phyloP scores from a whole-genome alignment of 1,140 invertebrate genomes.

The Heliconius eleuchia region DNA sequence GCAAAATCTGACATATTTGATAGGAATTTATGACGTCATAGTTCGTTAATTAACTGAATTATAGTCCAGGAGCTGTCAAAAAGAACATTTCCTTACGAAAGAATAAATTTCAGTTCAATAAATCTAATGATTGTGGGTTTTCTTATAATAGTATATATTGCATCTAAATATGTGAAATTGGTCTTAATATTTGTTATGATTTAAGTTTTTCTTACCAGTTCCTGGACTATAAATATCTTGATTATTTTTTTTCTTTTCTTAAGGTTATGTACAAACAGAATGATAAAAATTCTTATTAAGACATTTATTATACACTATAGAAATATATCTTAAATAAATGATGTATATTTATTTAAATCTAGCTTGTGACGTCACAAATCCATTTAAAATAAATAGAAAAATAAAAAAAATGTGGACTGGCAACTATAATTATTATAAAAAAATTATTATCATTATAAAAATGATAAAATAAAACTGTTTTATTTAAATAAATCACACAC shows the following conservation, averaged over 20 bases:
- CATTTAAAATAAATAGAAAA: background rate
- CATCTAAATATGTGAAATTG: background rate
- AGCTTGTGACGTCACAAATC: conserved; percentile 19
- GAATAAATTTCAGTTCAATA: background rate
- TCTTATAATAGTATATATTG: background rate
- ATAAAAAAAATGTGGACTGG: conserved; percentile 9
- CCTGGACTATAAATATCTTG: background rate
- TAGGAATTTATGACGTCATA: conserved; percentile 18
- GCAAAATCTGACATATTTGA: background rate
- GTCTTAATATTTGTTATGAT: background rate
- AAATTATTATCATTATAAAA: background rate
- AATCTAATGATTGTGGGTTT: background rate
- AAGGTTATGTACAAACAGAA: background rate
- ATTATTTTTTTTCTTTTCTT: background rate
- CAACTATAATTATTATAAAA: background rate
- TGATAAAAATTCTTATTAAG: background rate
- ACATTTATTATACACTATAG: conserved; percentile 2
- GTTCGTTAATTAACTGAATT: background rate
- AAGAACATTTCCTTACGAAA: background rate
- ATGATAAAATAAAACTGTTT: background rate
- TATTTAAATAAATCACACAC: background rate
- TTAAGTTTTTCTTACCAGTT: background rate
- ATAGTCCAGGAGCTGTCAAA: background rate
- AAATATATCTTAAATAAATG: background rate
- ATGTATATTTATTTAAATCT: background rate